Conservation (phyloP, 2,888 invertebrate genomes). For the Steinernema carpocapsae region DNA sequence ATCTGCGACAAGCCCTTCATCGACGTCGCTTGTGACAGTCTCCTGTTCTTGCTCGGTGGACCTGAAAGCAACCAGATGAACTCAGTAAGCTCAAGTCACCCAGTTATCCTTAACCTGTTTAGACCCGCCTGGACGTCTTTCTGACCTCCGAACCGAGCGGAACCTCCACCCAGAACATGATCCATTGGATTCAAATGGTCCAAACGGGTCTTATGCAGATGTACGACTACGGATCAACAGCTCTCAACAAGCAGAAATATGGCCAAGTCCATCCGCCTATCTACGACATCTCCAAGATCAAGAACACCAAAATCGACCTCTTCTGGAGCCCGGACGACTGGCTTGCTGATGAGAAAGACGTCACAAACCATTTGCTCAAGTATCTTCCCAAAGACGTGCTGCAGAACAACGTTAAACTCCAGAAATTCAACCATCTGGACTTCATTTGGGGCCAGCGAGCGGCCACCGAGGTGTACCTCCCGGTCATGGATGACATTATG, state of each 20-base stretch:
- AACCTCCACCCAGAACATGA: slow-evolving; percentile 71
- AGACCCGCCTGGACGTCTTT: slow-evolving; percentile 72
- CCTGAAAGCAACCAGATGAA: neutral
- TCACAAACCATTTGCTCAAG: slow-evolving; percentile 43
- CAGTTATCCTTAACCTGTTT: slow-evolving; percentile 37
- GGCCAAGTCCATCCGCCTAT: slow-evolving; percentile 19
- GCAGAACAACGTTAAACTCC: slow-evolving; percentile 39
- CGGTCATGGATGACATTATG: slow-evolving; percentile 45
- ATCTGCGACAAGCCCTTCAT: slow-evolving; percentile 68
- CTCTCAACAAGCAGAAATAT: neutral
- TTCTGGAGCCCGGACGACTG: slow-evolving; percentile 56
- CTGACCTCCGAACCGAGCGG: slow-evolving; percentile 71
- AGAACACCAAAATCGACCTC: slow-evolving; percentile 33
- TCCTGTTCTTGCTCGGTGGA: slow-evolving; percentile 76
- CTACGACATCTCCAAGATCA: slow-evolving; percentile 14
- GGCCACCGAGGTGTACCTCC: slow-evolving; percentile 48
- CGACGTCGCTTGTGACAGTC: slow-evolving; percentile 76
- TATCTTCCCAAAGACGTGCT: slow-evolving; percentile 25
- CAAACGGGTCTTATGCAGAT: slow-evolving; percentile 51
- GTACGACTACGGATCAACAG: slow-evolving; percentile 64
- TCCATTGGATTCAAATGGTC: slow-evolving; percentile 70
- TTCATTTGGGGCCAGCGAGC: slow-evolving; percentile 49
- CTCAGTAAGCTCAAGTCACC: slow-evolving; percentile 35
- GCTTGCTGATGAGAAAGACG: slow-evolving; percentile 53
- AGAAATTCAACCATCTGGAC: slow-evolving; percentile 47